Percentiles rank a stretch among this genome's conserved stretches.
phyloP scores from a whole-genome alignment of 2,888 invertebrate genomes.

The Lasiommata megera region DNA sequence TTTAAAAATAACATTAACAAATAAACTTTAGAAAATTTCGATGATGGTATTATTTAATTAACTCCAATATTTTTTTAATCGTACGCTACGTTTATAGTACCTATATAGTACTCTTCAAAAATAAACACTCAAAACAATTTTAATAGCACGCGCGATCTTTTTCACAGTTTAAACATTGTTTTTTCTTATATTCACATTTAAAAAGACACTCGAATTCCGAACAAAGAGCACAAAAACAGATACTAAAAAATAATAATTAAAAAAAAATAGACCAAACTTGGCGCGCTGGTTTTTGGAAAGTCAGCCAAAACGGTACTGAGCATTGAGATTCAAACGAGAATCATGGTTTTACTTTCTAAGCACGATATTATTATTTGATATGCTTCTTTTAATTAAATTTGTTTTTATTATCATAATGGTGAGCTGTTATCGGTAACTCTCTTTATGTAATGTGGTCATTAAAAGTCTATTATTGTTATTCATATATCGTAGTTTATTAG shows the following conservation, averaged over 20 bases:
- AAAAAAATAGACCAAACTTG: slow-evolving; percentile 43
- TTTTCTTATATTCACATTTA: background rate
- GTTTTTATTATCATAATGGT: slow-evolving; percentile 25
- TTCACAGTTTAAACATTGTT: background rate
- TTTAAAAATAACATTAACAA: too few relatives aligned
- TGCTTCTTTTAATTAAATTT: slow-evolving; percentile 30
- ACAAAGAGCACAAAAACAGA: background rate
- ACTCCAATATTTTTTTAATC: too few relatives aligned
- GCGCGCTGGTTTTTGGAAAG: slow-evolving; percentile 73
- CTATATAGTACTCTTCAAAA: too few relatives aligned
- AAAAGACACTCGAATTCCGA: slow-evolving; percentile 2
- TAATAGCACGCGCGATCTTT: background rate
- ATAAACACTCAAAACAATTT: background rate
- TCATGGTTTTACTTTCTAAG: slow-evolving; percentile 50
- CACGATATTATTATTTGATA: slow-evolving; percentile 40
- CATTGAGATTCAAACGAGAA: slow-evolving; percentile 44
- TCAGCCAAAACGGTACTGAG: slow-evolving; percentile 60
- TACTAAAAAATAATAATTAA: background rate
- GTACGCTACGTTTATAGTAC: too few relatives aligned
- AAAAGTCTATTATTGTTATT: background rate
- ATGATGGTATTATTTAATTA: too few relatives aligned
- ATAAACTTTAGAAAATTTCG: too few relatives aligned
- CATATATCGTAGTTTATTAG: background rate
- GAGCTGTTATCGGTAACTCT: background rate
- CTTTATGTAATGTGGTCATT: slow-evolving; percentile 5